Evolutionary conservation across 2,797 vertebrate species (phyloP).

Genomic region (Bufotes viridis): DNA sequence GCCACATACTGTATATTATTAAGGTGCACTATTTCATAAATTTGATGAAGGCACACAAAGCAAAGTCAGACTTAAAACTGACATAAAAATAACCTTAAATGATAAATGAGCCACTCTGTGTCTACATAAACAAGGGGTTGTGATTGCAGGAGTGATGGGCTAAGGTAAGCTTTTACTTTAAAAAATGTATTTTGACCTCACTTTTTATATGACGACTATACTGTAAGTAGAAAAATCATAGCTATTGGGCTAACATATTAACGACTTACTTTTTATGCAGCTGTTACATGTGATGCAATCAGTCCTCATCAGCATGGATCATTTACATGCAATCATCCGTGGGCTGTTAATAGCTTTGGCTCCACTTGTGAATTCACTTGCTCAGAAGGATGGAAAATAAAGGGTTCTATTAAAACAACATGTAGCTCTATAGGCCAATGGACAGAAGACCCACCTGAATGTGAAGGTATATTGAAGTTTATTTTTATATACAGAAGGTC

Average conservation of each 20-base stretch:
- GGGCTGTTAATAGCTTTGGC: conserved; percentile 68
- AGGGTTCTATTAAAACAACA: conserved; percentile 61
- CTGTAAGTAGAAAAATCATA: background rate
- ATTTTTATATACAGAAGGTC: background rate
- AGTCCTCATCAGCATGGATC: conserved; percentile 49
- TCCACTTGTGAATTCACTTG: conserved; percentile 72
- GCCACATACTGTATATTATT: too few species aligned
- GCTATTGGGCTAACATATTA: too few species aligned
- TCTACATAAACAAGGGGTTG: too few species aligned
- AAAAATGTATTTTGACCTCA: background rate
- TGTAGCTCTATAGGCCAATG: conserved; percentile 71
- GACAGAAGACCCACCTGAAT: conserved; percentile 68
- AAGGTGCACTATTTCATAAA: too few species aligned
- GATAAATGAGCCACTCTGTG: too few species aligned
- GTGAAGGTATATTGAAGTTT: conserved; percentile 69
- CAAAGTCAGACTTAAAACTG: too few species aligned
- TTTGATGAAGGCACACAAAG: too few species aligned
- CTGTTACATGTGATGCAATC: conserved; percentile 66
- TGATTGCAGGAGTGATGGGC: too few species aligned
- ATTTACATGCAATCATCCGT: conserved; percentile 69
- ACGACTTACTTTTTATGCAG: conserved; percentile 55
- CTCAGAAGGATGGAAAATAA: conserved; percentile 68
- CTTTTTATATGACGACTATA: background rate
- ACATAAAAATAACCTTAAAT: too few species aligned
- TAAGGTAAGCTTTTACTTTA: too few species aligned